Evolutionary conservation across 2,888 invertebrate species (phyloP), one percentile per base, ranked within the genome.

Genomic region (Calameuta idolon): DNA sequence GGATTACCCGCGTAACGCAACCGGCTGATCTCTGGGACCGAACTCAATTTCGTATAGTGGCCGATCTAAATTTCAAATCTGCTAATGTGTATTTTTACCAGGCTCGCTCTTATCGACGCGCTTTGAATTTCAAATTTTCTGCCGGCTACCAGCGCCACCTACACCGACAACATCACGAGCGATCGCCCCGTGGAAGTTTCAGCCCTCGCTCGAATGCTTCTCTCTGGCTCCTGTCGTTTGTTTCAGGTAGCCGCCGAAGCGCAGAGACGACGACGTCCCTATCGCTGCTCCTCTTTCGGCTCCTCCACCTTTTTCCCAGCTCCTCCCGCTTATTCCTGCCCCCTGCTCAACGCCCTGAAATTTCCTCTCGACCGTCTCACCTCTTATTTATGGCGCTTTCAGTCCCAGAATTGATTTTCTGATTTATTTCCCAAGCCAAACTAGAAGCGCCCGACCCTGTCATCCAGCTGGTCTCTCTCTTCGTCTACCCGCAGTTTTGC

Each of bases 51-150:
- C 79, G 74, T 76, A 74, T 79, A 75, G 76, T 73, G 74, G 79
- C 81, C 80, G 82, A 90, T 90, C 87, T 90, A 87, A 90, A 90
- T 89, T 91, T 90, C 87, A 90, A 90, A 90, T 90, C 85, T 83
- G 84, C 88, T 90, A 90, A 90, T 90, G 90, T 90, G 88, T 90
- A 90, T 90, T 90, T 90, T 90, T 90, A 85, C 86, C 80, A 77
- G 74, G 81, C 75, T 77, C 78, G 76, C 83, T 83, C 87, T 89
- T 89, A 89, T 89, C 89, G 86, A 82, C 79, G 77, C 81, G 85
- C 85, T 89, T 90, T 90, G 89, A 89, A 90, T 89, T 90, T 90
- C 89, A 90, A 90, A 90, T 90, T 34, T 30, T 33, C 33, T 33
- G 3, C 69, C 81, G 76, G 79, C 77, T 77, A 77, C 69, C 69